These are phyloP conservation scores for Sitobion miscanthi DNA, from an alignment of 1,140 invertebrate species.

Conservation along the genomic window DNA sequence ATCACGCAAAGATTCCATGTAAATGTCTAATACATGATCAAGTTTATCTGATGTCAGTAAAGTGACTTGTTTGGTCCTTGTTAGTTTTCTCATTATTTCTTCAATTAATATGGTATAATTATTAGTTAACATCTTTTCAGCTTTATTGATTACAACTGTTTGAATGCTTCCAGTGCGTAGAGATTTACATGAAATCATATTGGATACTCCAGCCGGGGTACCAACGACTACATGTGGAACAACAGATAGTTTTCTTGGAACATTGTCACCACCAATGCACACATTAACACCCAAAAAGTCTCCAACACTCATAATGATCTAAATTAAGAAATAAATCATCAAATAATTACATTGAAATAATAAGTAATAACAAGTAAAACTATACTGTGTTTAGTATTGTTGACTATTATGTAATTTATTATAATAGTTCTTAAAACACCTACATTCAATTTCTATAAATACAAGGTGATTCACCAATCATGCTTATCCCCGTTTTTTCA, in stretches of 20 bases:
- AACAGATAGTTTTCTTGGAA: slow-evolving; percentile 87
- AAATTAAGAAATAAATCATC: slow-evolving; percentile 68
- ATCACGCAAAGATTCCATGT: slow-evolving; percentile 94
- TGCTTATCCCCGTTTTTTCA: too few relatives aligned
- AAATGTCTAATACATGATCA: slow-evolving; percentile 92
- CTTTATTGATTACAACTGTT: slow-evolving; percentile 98
- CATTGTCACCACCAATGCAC: slow-evolving; percentile 98
- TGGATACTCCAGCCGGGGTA: slow-evolving; percentile 95
- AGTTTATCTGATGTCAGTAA: slow-evolving; percentile 98
- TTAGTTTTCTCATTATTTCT: slow-evolving; percentile 94
- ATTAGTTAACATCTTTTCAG: slow-evolving; percentile 99
- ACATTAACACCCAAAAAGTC: slow-evolving; percentile 99
- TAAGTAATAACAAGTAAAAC: background rate
- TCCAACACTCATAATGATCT: slow-evolving; percentile 95
- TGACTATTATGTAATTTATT: background rate
- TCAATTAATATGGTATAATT: slow-evolving; percentile 99
- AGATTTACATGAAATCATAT: slow-evolving; percentile 95
- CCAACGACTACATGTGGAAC: slow-evolving; percentile 98
- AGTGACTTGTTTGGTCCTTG: slow-evolving; percentile 92
- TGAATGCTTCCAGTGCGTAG: slow-evolving; percentile 84
- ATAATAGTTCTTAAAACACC: background rate
- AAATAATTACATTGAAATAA: background rate
- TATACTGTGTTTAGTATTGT: background rate
- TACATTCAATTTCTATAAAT: background rate
- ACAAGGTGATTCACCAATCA: too few relatives aligned